Evolutionary conservation across 2,113 vertebrate genomes (phyloP), one percentile per base, ranked within the genome.

Genomic region (Apaloderma vittatum): DNA sequence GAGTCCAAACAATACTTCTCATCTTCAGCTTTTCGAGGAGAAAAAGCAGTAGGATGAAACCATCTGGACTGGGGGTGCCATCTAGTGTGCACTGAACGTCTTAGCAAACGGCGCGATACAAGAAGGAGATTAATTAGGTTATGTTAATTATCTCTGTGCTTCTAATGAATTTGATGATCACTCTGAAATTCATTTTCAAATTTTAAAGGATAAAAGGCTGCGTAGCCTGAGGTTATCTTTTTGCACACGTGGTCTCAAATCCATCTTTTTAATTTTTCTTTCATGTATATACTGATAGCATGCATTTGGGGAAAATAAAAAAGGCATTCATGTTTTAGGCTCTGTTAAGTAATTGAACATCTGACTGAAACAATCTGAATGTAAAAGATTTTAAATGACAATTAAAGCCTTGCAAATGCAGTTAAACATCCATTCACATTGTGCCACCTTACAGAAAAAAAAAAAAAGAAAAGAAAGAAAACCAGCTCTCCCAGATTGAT

Each of bases 51-150:
- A 15, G 7, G 3, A 32, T 27, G 51, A 89, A 68, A 24, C 51
- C 8, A 6, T 54, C 52, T n/a, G 12, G 87, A 7, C 83, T 63
- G 2, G 9, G 43, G 11, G 48, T 72, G 90, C 98, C 98, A 98
- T 88, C 98, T 98, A 95, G 94, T 82, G 98, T 81, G 34, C 67
- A 21, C 8, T 63, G 5, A 21, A 4, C 21, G 26, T 11, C 75
- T 79, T 59, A 65, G 24, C 88, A 82, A 83, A 12, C 8, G 27
- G 15, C 46, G 61, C 11, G 2, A 11, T 21, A 32, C 9, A 30
- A 20, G 34, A 5, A 45, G 30, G 21, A 40, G 43, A 57, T 85
- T 58, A 88, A 81, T 71, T 73, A 59, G 76, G 43, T 83, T 65
- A 37, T 62, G 63, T 70, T 94, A 70, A 75, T 94, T 83, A 70